phyloP scores from a whole-genome alignment of 1,140 invertebrate species.

The Helicoverpa armigera region DNA sequence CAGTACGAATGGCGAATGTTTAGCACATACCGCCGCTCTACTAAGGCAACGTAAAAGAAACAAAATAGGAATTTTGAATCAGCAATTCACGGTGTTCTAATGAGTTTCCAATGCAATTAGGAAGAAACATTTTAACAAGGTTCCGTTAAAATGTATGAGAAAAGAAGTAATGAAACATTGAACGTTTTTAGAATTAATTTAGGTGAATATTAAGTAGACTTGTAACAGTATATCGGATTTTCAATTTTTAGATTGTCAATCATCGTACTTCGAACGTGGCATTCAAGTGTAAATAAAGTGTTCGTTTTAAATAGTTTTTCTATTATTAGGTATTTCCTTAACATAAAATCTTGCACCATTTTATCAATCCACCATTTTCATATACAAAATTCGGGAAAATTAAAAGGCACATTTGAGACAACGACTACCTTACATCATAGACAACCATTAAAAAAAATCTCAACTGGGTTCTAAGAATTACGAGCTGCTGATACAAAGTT shows the following conservation, averaged over 20 bases:
- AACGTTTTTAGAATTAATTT: background rate
- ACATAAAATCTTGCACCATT: too few relatives aligned
- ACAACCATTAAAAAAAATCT: too few relatives aligned
- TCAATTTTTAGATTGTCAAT: too few relatives aligned
- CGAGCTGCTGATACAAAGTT: slow-evolving; percentile 14
- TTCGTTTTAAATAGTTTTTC: too few relatives aligned
- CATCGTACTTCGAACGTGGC: too few relatives aligned
- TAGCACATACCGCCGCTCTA: slow-evolving; percentile 63
- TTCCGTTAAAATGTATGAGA: slow-evolving; percentile 40
- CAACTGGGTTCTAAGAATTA: background rate
- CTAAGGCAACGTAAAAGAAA: slow-evolving; percentile 66
- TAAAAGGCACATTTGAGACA: too few relatives aligned
- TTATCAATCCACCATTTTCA: too few relatives aligned
- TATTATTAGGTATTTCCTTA: too few relatives aligned
- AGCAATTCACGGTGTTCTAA: slow-evolving; percentile 73
- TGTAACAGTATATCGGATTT: background rate
- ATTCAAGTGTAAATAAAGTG: too few relatives aligned
- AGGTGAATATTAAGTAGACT: too few relatives aligned
- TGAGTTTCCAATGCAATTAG: slow-evolving; percentile 77
- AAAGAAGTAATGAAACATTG: slow-evolving; percentile 20
- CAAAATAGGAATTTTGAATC: slow-evolving; percentile 74
- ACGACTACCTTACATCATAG: too few relatives aligned
- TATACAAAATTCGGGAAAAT: too few relatives aligned
- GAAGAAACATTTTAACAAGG: slow-evolving; percentile 52
- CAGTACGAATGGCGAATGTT: slow-evolving; percentile 58